Conservation (phyloP, 2,888 invertebrate species). For the Germaria angustata region DNA sequence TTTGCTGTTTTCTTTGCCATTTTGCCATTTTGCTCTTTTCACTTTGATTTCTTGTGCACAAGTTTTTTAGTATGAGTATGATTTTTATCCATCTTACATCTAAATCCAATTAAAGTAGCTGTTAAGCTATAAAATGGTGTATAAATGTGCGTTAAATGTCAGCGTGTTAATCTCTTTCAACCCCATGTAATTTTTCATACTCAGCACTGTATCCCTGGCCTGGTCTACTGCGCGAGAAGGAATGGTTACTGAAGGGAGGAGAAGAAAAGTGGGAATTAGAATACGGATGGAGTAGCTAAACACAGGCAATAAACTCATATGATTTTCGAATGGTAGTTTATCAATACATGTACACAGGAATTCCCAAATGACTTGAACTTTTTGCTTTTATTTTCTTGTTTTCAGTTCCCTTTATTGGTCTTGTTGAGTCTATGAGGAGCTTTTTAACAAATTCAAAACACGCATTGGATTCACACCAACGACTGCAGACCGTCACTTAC, state of each 20-base stretch:
- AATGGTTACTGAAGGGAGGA: not conserved
- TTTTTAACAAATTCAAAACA: conserved; percentile 63
- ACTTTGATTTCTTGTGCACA: not conserved
- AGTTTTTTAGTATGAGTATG: not conserved
- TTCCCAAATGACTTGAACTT: conserved; percentile 64
- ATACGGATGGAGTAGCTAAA: conserved; percentile 17
- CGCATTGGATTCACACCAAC: conserved; percentile 68
- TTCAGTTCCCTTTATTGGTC: conserved; percentile 45
- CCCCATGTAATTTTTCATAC: conserved; percentile 55
- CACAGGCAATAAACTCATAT: conserved; percentile 30
- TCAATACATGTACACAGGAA: conserved; percentile 57
- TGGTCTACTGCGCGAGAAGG: conserved; percentile 14
- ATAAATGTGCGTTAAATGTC: conserved; percentile 68
- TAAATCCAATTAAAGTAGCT: conserved; percentile 70
- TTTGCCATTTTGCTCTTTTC: conserved; percentile 20
- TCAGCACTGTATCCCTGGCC: conserved; percentile 16
- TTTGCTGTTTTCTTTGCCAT: conserved; percentile 11
- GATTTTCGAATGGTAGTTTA: conserved; percentile 23
- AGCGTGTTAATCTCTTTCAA: conserved; percentile 64
- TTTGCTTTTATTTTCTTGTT: conserved; percentile 27
- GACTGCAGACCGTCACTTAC: conserved; percentile 50
- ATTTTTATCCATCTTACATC: conserved; percentile 64
- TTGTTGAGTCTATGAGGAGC: conserved; percentile 24
- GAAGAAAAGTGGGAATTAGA: not conserved
- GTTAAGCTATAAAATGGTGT: conserved; percentile 66